Evolutionary conservation across 2,113 vertebrate genomes (phyloP), one percentile per base, ranked within the genome.

Genomic region (Pyxicephalus adspersus): DNA sequence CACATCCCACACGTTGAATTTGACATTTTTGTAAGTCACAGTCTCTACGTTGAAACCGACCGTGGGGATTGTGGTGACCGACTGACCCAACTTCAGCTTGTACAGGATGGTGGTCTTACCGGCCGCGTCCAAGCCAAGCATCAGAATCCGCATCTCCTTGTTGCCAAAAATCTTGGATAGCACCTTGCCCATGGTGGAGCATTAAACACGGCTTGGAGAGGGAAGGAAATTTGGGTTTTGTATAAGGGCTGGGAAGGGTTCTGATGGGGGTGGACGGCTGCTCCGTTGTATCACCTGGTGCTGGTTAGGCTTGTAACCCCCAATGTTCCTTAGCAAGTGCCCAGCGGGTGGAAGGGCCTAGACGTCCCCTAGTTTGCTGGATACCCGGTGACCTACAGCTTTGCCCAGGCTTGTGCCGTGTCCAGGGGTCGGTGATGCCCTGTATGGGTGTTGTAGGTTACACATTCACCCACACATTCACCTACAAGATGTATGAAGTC

Each of bases 91-190:
- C 94, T 99, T 99, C 85, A 99, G 92, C 93, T 99, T 99, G 91
- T 99, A 99, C 84, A 99, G 95, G 87, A 99, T 99, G 80, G 98
- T 99, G 52, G 98, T 99, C 90, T 99, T 99, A 76, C 97, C 97
- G 11, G 98, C 97, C 18, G 98, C 98, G 85, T 99, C 98, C 86
- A 99, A 92, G 88, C 98, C 98, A 83, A 99, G 91, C 98, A 99
- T 99, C 91, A 99, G 89, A 95, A 99, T 98, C 93, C 98, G 96
- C 97, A 99, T 99, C 90, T 99, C 98, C 94, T 99, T 99, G 95
- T 99, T 99, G 86, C 97, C 97, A 89, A 99, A 99, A 86, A 99
- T 99, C 89, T 99, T 99, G 79, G 98, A 99, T 74, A 99, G 94
- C 94, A 98, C 93, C 91, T 99, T 99, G 91, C 98, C 98, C 97